A percentile compares a stretch with the other conserved stretches of the same genome.
phyloP scores from a whole-genome alignment of 1,140 invertebrate genomes.

The Philaenus spumarius region DNA sequence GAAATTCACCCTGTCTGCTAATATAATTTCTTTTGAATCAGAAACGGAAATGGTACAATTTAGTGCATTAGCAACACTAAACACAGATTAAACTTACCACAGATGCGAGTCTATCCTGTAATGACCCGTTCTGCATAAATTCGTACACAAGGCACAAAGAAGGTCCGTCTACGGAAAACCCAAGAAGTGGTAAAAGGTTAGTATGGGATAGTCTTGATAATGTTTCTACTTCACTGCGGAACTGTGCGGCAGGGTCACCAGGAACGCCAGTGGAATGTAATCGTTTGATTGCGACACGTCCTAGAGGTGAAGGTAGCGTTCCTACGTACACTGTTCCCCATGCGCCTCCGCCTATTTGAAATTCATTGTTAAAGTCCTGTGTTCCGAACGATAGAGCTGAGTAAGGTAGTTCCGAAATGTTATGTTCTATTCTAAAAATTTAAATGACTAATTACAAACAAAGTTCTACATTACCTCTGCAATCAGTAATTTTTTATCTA shows the following conservation, averaged over 20 bases:
- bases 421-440: too few relatives aligned
- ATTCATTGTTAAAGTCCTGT: too few relatives aligned
- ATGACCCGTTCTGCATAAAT: constrained; percentile 60
- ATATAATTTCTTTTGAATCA: neutral
- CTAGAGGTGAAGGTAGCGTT: constrained; percentile 32
- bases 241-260: constrained; percentile 45
- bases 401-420: too few relatives aligned
- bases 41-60: neutral
- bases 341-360: constrained; percentile 53
- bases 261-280: constrained; percentile 39
- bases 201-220: constrained; percentile 45
- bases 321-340: constrained; percentile 64
- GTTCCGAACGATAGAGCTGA: too few relatives aligned
- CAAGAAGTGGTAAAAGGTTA: constrained; percentile 58
- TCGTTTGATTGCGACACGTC: constrained; percentile 56
- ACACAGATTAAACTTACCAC: constrained; percentile 33
- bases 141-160: constrained; percentile 59
- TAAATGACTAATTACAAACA: too few relatives aligned
- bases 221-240: constrained; percentile 55
- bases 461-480: too few relatives aligned
- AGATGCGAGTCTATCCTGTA: constrained; percentile 51
- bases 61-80: too few relatives aligned
- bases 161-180: constrained; percentile 55
- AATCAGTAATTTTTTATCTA: too few relatives aligned
- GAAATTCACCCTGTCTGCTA: neutral